A percentile compares a stretch with the other conserved stretches of the same genome.
phyloP scores from a whole-genome alignment of 1,140 invertebrate genomes.

The Nephila pilipes region DNA sequence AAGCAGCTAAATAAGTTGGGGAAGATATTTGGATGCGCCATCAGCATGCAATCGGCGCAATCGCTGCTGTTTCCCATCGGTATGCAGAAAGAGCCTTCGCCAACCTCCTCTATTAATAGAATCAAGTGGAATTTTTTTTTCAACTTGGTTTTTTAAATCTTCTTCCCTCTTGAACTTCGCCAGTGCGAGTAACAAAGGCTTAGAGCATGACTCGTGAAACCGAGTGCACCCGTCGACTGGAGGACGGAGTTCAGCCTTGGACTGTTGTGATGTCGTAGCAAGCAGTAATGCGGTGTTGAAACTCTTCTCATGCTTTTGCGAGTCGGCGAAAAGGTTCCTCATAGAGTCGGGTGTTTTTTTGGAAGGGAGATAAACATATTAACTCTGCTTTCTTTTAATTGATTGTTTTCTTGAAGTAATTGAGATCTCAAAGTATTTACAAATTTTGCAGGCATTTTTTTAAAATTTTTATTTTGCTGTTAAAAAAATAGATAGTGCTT shows the following conservation, averaged over 20 bases:
- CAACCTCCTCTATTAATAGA: constrained; percentile 7
- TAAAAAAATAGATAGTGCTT: too few relatives aligned
- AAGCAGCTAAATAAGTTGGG: not conserved
- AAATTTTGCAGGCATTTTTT: too few relatives aligned
- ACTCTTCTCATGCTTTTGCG: not conserved
- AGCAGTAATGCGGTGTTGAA: not conserved
- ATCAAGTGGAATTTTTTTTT: not conserved
- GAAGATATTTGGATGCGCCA: constrained; percentile 22
- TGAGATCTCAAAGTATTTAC: too few relatives aligned
- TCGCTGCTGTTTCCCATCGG: constrained; percentile 13
- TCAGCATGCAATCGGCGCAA: constrained; percentile 10
- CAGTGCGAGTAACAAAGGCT: not conserved
- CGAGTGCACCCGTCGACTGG: not conserved
- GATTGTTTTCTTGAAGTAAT: too few relatives aligned
- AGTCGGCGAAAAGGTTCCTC: too few relatives aligned
- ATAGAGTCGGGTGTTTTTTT: too few relatives aligned
- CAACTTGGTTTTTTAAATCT: constrained; percentile 6
- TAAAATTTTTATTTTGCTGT: too few relatives aligned
- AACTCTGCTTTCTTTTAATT: too few relatives aligned
- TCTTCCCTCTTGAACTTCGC: not conserved
- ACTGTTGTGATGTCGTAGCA: not conserved
- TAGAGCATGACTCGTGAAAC: not conserved
- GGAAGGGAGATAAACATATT: too few relatives aligned
- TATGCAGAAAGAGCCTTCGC: constrained; percentile 17
- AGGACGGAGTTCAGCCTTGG: not conserved